Evolutionary conservation across 2,888 invertebrate species (phyloP), one percentile per base, ranked within the genome.

Genomic region (Eretmocerus hayati): DNA sequence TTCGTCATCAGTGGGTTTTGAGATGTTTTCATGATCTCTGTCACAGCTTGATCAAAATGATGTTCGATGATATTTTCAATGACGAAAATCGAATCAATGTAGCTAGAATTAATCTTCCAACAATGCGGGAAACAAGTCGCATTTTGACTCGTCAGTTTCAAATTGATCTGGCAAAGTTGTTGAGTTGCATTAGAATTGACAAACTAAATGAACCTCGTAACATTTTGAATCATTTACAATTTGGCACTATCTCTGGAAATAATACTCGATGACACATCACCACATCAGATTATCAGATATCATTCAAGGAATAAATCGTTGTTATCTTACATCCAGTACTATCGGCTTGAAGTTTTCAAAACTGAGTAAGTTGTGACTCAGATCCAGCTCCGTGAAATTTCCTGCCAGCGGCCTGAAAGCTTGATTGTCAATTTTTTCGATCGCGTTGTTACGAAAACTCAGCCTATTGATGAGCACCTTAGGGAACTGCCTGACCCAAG

Each of bases 331-430:
- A 75, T 81, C 77, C 62, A 90, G 88, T 9, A 80, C 77, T 46
- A 82, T 75, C 0, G 84, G 85, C 51, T 70, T 71, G 3, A 90
- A 65, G 0, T 69, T 71, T 1, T 78, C 80, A 0, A 77, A 69
- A 0, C 77, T 80, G 19, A 90, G 69, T 37, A 79, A 74, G 58
- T 90, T 90, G 52, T 81, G 67, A 48, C 85, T 85, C 53, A 90
- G 69, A 66, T 87, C 83, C 38, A 90, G 62, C 2, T 76, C 77
- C 0, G 72, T 72, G 65, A 90, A 74, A 38, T 78, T 73, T 38
- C 77, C 77, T 8, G 89, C 77, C 8, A 89, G 67, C 51, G 81
- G 75, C 50, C 72, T 73, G 64, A 90, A 90, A 16, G 82, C 80
- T 0, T 72, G 75, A 13, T 75, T 68, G 5, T 77, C 78, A 40